Evolutionary conservation across 2,797 vertebrate genomes (phyloP), one percentile per base, ranked within the genome.

Genomic region (Pelochelys cantorii): DNA sequence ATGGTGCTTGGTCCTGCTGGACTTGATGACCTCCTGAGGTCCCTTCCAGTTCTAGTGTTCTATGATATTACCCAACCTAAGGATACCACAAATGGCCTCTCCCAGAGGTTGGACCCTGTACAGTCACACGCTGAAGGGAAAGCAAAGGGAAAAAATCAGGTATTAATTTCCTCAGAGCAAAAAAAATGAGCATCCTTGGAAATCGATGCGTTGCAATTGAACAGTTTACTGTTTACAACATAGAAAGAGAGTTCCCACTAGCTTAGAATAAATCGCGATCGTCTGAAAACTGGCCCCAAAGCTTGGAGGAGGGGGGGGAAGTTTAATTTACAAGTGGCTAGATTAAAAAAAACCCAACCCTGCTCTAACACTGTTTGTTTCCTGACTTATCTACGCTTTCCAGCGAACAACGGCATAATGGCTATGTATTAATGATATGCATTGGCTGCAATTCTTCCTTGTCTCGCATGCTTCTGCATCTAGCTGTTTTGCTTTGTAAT

Each of bases 311-410:
- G 29, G 42, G 14, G 17, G 13, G 48, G 11, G 18, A 9, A 2
- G 8, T 74, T 79, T 8, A 56, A 34, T 23, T 4, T 48, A 18
- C 29, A 60, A 89, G 5, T 13, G 13, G 25, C 20, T 18, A 53
- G 20, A 53, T 42, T 5, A 4, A 81, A 48, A 12, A 60, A 29
- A 37, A 31, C 25, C 80, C 53, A 0, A 54, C 53, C 53, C 18
- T 20, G 10, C 1, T 0, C 11, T 11, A 1, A 37, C 20, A 12
- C 18, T 0, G 68, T 42, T 0, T n/a, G 2, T 34, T 29, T 23
- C 92, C 82, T 7, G 20, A 34, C 2, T 71, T 15, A 5, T 4
- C 57, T 27, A 18, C 1, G 3, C 13, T 4, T 74, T 87, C 85
- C 79, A 37, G 60, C 4, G 55, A 27, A 8, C 11, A 12, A 15